These are phyloP conservation scores for Marasmarcha lunaedactyla DNA, from an alignment of 2,888 invertebrate genomes.

Conservation along the genomic window DNA sequence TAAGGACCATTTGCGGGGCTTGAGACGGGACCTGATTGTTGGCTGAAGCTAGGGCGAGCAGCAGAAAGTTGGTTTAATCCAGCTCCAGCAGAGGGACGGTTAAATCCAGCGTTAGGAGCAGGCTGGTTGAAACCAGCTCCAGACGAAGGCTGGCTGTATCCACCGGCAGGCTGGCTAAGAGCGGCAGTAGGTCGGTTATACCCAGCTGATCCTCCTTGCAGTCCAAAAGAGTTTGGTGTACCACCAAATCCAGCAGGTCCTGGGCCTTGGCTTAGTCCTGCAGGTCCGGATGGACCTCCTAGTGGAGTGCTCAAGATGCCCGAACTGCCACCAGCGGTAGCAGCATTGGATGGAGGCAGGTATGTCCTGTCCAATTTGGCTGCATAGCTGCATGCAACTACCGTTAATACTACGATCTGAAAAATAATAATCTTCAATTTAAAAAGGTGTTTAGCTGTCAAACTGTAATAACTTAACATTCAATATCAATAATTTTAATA, in stretches of 20 bases:
- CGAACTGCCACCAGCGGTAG: conserved; percentile 50
- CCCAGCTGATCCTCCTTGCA: conserved; percentile 3
- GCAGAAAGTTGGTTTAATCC: conserved; percentile 4
- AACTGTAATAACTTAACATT: no score
- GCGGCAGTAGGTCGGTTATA: conserved; percentile 7
- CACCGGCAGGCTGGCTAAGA: conserved; percentile 8
- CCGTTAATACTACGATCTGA: conserved; percentile 47
- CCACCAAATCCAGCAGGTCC: conserved; percentile 10
- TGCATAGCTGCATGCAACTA: conserved; percentile 51
- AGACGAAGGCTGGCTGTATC: conserved; percentile 5
- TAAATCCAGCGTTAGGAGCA: conserved; percentile 2
- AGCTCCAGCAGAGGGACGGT: conserved; percentile 5
- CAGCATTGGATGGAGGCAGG: conserved; percentile 50
- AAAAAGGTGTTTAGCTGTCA: no score
- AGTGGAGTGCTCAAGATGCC: conserved; percentile 42
- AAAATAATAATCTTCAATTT: conserved; percentile 20
- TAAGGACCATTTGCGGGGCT: neutral
- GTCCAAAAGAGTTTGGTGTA: neutral
- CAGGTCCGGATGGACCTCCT: conserved; percentile 16
- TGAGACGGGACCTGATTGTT: neutral
- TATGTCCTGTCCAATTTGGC: conserved; percentile 56
- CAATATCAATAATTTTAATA: neutral
- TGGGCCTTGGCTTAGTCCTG: conserved; percentile 15
- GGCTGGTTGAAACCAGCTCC: conserved; percentile 7
- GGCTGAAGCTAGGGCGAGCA: neutral